Evolutionary conservation across 2,113 vertebrate genomes (phyloP), one percentile per base, ranked within the genome.

Genomic region (Sigmodon hispidus): DNA sequence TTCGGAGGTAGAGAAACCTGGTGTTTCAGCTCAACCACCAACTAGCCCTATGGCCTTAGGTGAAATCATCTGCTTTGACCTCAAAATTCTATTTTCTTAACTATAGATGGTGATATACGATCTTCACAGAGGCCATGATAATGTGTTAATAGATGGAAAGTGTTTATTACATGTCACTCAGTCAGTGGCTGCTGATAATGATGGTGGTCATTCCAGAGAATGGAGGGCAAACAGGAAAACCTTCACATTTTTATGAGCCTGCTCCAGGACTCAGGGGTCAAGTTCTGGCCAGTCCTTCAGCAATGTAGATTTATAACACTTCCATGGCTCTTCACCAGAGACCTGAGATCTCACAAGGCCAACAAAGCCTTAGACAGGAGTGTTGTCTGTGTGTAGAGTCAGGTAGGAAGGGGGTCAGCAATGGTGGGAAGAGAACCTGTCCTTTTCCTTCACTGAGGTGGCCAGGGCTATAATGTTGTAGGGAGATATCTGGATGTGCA

Each of bases 41-140:
- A 52, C 89, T 48, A 36, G 57, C 36, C 34, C 19, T 48, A 12
- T 63, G 55, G 77, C 48, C 69, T 73, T 7, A 10, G 48, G 5
- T 88, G n/a, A n/a, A 61, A 81, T 70, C 61, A 31, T 80, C 24
- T 48, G n/a, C 12, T 61, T 40, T 34, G 31, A 65, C 70, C 79
- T 91, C 94, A 40, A 50, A 34, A 43, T 75, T 91, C 89, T 88
- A 45, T 70, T 77, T 19, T 79, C 45, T 94, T 45, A 77, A 87
- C 48, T 88, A n/a, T 31, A n/a, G 22, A 3, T 63, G 24, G 16
- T 77, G 43, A 55, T 79, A n/a, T 85, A 73, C 65, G 75, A 40
- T 70, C 17, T 70, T 70, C 36, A 70, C 19, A 70, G 69, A 10
- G 69, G 69, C 1, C 36, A 8, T 70, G 69, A 40, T 70, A 40